These are phyloP conservation scores for Zingel zingel DNA, from an alignment of 2,113 vertebrate genomes.

Conservation along the genomic window DNA sequence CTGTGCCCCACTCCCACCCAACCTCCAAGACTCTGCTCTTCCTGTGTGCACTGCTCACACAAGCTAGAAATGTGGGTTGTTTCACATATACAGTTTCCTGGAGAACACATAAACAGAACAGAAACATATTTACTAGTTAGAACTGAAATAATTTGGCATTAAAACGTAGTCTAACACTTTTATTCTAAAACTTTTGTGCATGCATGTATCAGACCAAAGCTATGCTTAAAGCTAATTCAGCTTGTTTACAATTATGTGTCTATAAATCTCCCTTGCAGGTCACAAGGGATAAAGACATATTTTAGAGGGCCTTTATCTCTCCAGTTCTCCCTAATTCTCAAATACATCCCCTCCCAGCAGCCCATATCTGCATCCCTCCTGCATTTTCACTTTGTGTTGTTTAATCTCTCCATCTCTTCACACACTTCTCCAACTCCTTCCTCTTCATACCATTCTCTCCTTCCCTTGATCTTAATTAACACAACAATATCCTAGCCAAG, in stretches of 20 bases:
- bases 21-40: not conserved
- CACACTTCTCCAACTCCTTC: slow-evolving; percentile 1
- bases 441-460: slow-evolving; percentile 7
- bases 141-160: slow-evolving; percentile 4
- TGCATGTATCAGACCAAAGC: slow-evolving; percentile 13
- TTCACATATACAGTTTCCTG: not conserved
- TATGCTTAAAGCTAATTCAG: slow-evolving; percentile 21
- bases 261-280: slow-evolving; percentile 11
- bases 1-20: slow-evolving; percentile 7
- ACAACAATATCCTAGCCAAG: slow-evolving; percentile 27
- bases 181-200: not conserved
- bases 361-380: slow-evolving; percentile 21
- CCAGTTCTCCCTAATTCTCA: slow-evolving; percentile 8
- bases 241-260: slow-evolving; percentile 42
- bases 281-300: slow-evolving; percentile 26
- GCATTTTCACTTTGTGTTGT: slow-evolving; percentile 5
- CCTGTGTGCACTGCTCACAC: not conserved
- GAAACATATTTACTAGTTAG: not conserved
- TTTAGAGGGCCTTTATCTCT: slow-evolving; percentile 34
- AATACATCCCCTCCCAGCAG: slow-evolving; percentile 10
- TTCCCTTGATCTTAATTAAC: slow-evolving; percentile 59
- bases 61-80: slow-evolving; percentile 4
- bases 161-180: not conserved
- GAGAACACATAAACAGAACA: slow-evolving; percentile 1
- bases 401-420: slow-evolving; percentile 26